Evolutionary conservation across 2,888 invertebrate species (phyloP).

Genomic region (Dascillus cervinus): DNA sequence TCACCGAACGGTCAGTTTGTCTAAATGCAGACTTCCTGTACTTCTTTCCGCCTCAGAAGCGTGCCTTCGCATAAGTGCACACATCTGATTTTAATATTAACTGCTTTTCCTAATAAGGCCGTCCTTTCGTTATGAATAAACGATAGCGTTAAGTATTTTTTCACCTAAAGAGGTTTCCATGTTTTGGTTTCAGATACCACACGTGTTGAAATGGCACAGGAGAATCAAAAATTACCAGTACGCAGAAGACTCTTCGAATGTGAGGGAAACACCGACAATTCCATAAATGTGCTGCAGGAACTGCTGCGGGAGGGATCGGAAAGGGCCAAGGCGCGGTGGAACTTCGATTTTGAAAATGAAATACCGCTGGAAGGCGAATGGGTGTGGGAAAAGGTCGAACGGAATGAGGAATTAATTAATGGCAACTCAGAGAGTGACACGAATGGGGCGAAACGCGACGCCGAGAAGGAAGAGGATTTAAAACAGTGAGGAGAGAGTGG

Average conservation of each 20-base stretch:
- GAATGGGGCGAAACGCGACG: not conserved
- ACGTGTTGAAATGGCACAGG: too few relatives aligned
- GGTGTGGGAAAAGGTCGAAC: slow-evolving; percentile 39
- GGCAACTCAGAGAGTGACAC: slow-evolving; percentile 1
- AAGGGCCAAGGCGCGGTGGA: slow-evolving; percentile 43
- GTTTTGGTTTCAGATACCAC: too few relatives aligned
- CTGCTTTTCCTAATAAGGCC: slow-evolving; percentile 5
- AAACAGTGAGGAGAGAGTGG: too few relatives aligned
- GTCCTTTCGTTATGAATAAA: too few relatives aligned
- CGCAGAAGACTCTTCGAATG: slow-evolving; percentile 40
- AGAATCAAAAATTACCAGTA: slow-evolving; percentile 30
- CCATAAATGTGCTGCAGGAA: not conserved
- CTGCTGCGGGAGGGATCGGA: not conserved
- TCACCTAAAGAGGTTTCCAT: too few relatives aligned
- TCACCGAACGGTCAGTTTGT: slow-evolving; percentile 8
- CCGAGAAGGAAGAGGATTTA: slow-evolving; percentile 6
- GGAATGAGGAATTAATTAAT: not conserved
- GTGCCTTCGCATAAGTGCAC: too few relatives aligned
- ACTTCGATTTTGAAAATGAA: slow-evolving; percentile 50
- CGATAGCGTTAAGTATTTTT: too few relatives aligned
- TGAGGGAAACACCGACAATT: slow-evolving; percentile 1
- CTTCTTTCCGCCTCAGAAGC: slow-evolving; percentile 7
- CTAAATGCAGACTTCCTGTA: slow-evolving; percentile 17
- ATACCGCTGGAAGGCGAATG: slow-evolving; percentile 41
- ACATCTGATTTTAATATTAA: slow-evolving; percentile 10